These are phyloP conservation scores for Phania funesta DNA, from an alignment of 2,888 invertebrate genomes.

Conservation along the genomic window DNA sequence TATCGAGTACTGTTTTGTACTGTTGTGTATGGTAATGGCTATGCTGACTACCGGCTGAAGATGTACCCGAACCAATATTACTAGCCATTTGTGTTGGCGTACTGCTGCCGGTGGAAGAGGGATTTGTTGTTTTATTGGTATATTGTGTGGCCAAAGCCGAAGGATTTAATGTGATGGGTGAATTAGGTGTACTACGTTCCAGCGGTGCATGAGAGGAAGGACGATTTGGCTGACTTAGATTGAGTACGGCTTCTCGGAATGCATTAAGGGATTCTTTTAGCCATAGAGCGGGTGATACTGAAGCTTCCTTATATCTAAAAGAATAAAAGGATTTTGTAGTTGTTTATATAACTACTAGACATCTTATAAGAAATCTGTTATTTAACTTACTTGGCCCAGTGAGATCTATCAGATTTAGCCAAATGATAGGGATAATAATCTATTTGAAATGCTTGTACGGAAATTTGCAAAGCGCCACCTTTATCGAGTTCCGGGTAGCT, in stretches of 20 bases:
- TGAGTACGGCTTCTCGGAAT: conserved; percentile 89
- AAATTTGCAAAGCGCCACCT: conserved; percentile 96
- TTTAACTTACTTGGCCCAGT: conserved; percentile 88
- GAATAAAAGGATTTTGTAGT: neutral
- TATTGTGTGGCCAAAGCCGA: conserved; percentile 72
- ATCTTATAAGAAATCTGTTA: neutral
- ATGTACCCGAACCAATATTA: conserved; percentile 68
- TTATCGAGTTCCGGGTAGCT: conserved; percentile 90
- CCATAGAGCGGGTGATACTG: conserved; percentile 92
- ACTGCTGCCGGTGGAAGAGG: conserved; percentile 65
- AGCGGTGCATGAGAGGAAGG: conserved; percentile 79
- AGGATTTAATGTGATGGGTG: conserved; percentile 75
- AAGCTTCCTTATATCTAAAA: conserved; percentile 86
- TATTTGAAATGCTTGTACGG: conserved; percentile 91
- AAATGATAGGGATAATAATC: conserved; percentile 98
- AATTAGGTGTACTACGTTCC: conserved; percentile 77
- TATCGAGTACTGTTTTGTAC: conserved; percentile 83
- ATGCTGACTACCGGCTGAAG: conserved; percentile 73
- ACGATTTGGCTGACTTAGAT: conserved; percentile 85
- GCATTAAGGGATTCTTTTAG: conserved; percentile 90
- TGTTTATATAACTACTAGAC: neutral
- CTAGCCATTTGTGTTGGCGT: conserved; percentile 70
- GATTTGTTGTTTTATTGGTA: conserved; percentile 62
- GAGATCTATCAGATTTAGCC: conserved; percentile 91
- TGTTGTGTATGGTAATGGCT: conserved; percentile 83